phyloP scores from a whole-genome alignment of 2,797 vertebrate species.

The Allobates femoralis region DNA sequence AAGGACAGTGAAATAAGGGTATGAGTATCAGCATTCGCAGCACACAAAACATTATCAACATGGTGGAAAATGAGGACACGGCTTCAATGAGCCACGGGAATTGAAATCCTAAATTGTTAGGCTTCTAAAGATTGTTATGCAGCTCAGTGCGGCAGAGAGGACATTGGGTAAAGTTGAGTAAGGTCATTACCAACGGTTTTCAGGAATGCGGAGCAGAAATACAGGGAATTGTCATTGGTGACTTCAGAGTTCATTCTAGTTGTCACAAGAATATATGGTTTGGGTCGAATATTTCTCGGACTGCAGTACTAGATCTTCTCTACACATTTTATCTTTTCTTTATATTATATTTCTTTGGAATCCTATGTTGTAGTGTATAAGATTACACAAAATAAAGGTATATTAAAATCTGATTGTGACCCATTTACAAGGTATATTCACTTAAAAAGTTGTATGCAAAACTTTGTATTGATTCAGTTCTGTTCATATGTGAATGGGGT shows the following conservation, averaged over 20 bases:
- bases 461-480: too few species aligned
- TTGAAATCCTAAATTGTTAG: constrained; percentile 62
- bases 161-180: constrained; percentile 47
- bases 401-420: not conserved
- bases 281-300: not conserved
- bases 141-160: constrained; percentile 43
- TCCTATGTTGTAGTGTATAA: not conserved
- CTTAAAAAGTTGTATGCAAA: not conserved
- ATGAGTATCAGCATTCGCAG: constrained; percentile 50
- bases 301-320: not conserved
- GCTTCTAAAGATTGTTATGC: constrained; percentile 55
- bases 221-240: constrained; percentile 9
- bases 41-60: constrained; percentile 58
- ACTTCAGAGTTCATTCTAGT: not conserved
- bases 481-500: not conserved
- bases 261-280: not conserved
- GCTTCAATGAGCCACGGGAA: constrained; percentile 60
- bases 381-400: too few species aligned
- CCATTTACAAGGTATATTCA: not conserved
- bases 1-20: constrained; percentile 35
- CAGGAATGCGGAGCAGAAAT: constrained; percentile 24
- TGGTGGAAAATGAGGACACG: constrained; percentile 60
- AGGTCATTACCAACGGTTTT: constrained; percentile 52
- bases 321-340: not conserved
- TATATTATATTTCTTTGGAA: too few species aligned